Conservation (phyloP, 2,113 vertebrate genomes). For the Kobus ellipsiprymnus region DNA sequence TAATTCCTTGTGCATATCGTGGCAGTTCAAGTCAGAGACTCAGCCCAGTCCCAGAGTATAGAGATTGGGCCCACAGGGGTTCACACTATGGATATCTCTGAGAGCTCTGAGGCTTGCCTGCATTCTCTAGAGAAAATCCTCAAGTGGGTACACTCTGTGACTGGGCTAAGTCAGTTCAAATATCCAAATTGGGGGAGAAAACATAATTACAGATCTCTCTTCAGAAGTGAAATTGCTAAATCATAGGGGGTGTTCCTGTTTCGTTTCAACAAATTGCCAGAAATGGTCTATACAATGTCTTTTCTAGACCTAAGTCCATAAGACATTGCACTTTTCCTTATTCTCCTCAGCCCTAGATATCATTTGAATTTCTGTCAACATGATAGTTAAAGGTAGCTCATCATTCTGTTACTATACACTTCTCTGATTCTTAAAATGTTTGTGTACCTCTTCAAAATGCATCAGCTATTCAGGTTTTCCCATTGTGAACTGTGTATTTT, state of each 20-base stretch:
- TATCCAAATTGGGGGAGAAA: neutral
- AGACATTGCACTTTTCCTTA: neutral
- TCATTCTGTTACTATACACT: neutral
- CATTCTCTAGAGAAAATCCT: neutral
- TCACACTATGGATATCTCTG: neutral
- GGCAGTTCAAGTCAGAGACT: neutral
- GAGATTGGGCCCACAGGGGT: neutral
- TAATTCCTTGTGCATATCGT: neutral
- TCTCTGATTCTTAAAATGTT: neutral
- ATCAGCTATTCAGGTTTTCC: neutral
- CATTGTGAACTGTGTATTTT: neutral
- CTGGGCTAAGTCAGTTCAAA: neutral
- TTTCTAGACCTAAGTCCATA: neutral
- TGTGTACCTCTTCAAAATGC: neutral
- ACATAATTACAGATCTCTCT: neutral
- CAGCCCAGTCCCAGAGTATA: neutral
- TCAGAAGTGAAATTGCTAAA: neutral
- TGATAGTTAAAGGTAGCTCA: neutral
- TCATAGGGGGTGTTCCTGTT: neutral
- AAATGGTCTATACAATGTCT: neutral
- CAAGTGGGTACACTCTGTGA: neutral
- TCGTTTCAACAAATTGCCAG: neutral
- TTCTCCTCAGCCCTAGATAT: neutral
- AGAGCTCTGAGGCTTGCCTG: neutral
- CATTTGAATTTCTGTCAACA: neutral